A percentile compares a stretch with the other conserved stretches of the same genome.
Conservation (phyloP, 1,140 invertebrate genomes). For the Centruroides sculpturatus region DNA sequence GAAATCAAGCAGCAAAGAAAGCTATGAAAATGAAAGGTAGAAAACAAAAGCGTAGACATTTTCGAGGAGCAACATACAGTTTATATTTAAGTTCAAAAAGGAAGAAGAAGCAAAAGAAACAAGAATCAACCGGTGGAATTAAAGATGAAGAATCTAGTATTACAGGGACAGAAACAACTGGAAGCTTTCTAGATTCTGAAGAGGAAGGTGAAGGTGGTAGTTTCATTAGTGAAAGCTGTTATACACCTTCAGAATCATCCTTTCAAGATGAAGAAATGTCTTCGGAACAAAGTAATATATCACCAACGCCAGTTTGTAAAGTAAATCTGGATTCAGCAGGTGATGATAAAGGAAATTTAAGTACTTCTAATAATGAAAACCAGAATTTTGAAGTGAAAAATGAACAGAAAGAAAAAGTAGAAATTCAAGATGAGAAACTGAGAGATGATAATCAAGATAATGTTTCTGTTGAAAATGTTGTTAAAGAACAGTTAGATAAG, state of each 20-base stretch:
- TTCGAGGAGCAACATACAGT: conserved; percentile 11
- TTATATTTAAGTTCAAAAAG: conserved; percentile 9
- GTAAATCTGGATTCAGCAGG: too few relatives aligned
- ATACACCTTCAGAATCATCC: conserved; percentile 11
- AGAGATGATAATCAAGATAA: neutral
- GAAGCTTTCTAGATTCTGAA: conserved; percentile 10
- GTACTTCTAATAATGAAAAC: neutral
- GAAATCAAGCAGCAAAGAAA: neutral
- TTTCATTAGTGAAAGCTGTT: conserved; percentile 7
- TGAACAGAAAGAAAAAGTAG: neutral
- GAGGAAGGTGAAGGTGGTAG: conserved; percentile 6
- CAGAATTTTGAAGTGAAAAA: neutral
- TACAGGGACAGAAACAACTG: conserved; percentile 12
- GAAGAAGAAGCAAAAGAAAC: conserved; percentile 2
- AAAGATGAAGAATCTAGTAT: conserved; percentile 11
- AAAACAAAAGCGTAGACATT: conserved; percentile 8
- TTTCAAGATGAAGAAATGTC: conserved; percentile 8
- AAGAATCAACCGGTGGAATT: neutral
- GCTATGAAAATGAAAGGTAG: neutral
- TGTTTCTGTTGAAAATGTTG: neutral
- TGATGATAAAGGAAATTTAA: neutral
- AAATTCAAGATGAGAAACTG: neutral
- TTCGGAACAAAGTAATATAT: neutral
- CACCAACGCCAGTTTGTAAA: neutral
- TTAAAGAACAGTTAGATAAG: neutral